A percentile compares a stretch with the other conserved stretches of the same genome.
These are phyloP conservation scores for Eilema depressum DNA, from an alignment of 2,888 invertebrate genomes.

Conservation along the genomic window DNA sequence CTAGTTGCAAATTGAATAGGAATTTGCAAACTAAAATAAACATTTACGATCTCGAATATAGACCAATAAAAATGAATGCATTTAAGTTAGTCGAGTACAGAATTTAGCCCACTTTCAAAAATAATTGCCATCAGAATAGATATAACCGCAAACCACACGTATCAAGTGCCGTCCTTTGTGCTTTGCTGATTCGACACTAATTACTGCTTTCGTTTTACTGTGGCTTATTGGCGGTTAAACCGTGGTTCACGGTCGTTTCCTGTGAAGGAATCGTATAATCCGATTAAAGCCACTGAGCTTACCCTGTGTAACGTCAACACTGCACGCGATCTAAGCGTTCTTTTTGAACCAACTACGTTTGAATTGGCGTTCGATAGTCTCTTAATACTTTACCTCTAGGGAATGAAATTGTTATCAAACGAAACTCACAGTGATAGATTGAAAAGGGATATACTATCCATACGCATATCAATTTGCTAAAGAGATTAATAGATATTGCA, in stretches of 20 bases:
- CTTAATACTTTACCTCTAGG: background rate
- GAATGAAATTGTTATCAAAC: too few relatives aligned
- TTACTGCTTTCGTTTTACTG: conserved; percentile 59
- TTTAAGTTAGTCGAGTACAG: background rate
- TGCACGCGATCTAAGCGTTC: conserved; percentile 25
- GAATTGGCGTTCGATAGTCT: background rate
- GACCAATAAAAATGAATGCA: background rate
- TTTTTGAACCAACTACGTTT: conserved; percentile 30
- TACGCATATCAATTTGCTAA: too few relatives aligned
- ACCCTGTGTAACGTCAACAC: conserved; percentile 36
- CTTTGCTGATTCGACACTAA: conserved; percentile 61
- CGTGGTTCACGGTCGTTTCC: conserved; percentile 49
- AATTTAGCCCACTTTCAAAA: background rate
- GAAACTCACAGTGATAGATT: background rate
- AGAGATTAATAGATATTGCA: too few relatives aligned
- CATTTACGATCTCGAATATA: background rate
- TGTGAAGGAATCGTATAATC: conserved; percentile 55
- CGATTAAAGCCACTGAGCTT: conserved; percentile 46
- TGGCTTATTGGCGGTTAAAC: conserved; percentile 56
- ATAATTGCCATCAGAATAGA: background rate
- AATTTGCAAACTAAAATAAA: background rate
- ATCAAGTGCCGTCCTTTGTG: conserved; percentile 44
- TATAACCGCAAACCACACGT: conserved; percentile 31
- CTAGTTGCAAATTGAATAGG: background rate
- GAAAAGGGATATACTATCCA: background rate